Conservation (phyloP, 2,113 vertebrate species). For the Cavia porcellus region DNA sequence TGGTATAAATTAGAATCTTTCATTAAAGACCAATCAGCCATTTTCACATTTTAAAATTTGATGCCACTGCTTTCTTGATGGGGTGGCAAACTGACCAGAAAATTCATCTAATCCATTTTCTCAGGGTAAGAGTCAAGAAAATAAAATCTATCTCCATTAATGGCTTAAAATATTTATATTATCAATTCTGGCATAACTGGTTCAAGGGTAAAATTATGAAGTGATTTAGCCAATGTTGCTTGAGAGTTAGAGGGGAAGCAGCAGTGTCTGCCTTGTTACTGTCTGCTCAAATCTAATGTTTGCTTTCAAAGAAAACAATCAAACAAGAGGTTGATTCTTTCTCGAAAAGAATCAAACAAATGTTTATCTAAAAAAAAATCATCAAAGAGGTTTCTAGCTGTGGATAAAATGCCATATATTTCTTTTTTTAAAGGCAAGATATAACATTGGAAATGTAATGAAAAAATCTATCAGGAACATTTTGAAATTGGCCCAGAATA, state of each 20-base stretch:
- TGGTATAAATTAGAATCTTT: slow-evolving; percentile 81
- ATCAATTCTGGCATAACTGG: slow-evolving; percentile 70
- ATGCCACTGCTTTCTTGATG: slow-evolving; percentile 76
- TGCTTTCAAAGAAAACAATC: slow-evolving; percentile 63
- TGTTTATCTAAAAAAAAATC: slow-evolving; percentile 41
- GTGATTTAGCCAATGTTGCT: slow-evolving; percentile 72
- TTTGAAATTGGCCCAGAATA: neutral
- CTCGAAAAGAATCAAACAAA: slow-evolving; percentile 39
- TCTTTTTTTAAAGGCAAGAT: neutral
- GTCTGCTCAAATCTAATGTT: slow-evolving; percentile 3
- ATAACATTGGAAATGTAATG: neutral
- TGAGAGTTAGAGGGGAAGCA: slow-evolving; percentile 39
- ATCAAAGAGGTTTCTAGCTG: neutral
- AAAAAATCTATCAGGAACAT: neutral
- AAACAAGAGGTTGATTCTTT: slow-evolving; percentile 43
- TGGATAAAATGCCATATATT: neutral
- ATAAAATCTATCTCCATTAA: slow-evolving; percentile 75
- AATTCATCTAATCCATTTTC: slow-evolving; percentile 78
- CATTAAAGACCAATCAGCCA: slow-evolving; percentile 80
- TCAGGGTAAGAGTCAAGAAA: slow-evolving; percentile 71
- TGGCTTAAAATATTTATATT: slow-evolving; percentile 78
- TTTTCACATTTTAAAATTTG: slow-evolving; percentile 80
- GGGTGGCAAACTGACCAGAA: slow-evolving; percentile 78
- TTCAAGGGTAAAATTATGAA: slow-evolving; percentile 64
- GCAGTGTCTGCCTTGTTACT: neutral